These are phyloP conservation scores for Lomographa bimaculata DNA, from an alignment of 2,888 invertebrate species.

Conservation along the genomic window DNA sequence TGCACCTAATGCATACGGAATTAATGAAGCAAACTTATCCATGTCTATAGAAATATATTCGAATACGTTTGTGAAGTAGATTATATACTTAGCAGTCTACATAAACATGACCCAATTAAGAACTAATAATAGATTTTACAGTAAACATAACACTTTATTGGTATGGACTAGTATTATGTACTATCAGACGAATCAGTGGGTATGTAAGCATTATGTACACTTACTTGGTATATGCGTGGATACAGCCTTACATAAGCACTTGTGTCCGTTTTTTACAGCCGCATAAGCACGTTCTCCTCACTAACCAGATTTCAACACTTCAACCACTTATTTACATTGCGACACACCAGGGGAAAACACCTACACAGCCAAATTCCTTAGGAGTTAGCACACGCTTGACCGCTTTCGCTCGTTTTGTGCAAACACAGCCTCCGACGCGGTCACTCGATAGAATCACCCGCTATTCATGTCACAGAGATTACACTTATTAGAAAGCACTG, in stretches of 20 bases:
- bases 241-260: slow-evolving; percentile 75
- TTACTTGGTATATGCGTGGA: slow-evolving; percentile 63
- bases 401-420: slow-evolving; percentile 70
- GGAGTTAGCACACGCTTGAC: slow-evolving; percentile 59
- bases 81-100: background rate
- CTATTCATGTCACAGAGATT: slow-evolving; percentile 27
- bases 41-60: too few species aligned
- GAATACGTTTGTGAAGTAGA: too few species aligned
- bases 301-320: slow-evolving; percentile 78
- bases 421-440: slow-evolving; percentile 49
- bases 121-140: too few species aligned
- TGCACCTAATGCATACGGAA: too few species aligned
- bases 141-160: too few species aligned
- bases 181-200: background rate
- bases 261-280: slow-evolving; percentile 67
- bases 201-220: slow-evolving; percentile 37
- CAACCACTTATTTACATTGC: slow-evolving; percentile 78
- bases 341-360: slow-evolving; percentile 72
- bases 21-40: too few species aligned
- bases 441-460: slow-evolving; percentile 34
- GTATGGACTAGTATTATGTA: background rate
- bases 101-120: too few species aligned
- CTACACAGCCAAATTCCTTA: slow-evolving; percentile 66
- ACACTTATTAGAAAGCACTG: slow-evolving; percentile 35
- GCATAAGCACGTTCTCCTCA: slow-evolving; percentile 69